Conservation (phyloP, 2,113 vertebrate genomes). For the Cebidichthys violaceus region DNA sequence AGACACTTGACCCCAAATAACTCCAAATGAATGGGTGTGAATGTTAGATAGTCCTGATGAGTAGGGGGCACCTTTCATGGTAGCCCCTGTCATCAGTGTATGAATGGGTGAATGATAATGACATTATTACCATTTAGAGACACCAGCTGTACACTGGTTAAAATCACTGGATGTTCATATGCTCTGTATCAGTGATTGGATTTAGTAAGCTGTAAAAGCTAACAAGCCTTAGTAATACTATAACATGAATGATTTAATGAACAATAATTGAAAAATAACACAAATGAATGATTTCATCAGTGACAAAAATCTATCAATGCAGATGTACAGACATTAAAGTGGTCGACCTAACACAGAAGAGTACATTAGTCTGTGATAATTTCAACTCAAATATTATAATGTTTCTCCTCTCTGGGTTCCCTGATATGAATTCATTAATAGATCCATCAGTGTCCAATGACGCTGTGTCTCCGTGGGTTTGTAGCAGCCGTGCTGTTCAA, state of each 20-base stretch:
- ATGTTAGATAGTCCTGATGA: no score
- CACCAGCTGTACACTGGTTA: no score
- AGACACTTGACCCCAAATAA: no score
- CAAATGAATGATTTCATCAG: background rate
- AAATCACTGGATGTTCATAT: no score
- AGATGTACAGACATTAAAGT: background rate
- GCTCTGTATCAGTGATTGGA: no score
- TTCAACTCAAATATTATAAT: constrained; percentile 18
- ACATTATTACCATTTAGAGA: no score
- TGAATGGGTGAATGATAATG: no score
- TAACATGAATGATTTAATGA: background rate
- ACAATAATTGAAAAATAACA: background rate
- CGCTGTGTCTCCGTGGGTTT: background rate
- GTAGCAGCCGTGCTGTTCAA: background rate
- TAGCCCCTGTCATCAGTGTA: no score
- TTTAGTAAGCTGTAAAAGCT: background rate
- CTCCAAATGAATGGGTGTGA: no score
- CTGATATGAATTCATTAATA: constrained; percentile 22
- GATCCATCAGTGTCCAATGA: background rate
- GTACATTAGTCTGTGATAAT: background rate
- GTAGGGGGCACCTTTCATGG: no score
- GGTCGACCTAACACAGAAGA: background rate
- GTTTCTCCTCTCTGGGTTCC: background rate
- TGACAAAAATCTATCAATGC: background rate
- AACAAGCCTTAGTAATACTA: background rate